A percentile compares a stretch with the other conserved stretches of the same genome.
These are phyloP conservation scores for Morone saxatilis DNA, from an alignment of 2,113 vertebrate genomes.

Conservation along the genomic window DNA sequence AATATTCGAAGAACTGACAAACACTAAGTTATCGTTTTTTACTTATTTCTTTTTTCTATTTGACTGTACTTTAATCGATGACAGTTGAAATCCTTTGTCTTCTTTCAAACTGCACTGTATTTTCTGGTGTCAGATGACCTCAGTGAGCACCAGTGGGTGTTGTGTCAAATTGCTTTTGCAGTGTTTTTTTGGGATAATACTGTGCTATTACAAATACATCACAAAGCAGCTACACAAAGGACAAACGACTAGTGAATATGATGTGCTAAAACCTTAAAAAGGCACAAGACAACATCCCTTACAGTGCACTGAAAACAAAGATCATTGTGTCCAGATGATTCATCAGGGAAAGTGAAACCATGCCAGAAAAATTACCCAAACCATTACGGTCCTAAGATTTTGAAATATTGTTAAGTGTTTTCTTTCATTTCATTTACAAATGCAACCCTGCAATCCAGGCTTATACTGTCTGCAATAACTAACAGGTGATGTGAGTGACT, in stretches of 20 bases:
- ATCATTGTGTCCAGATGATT: not conserved
- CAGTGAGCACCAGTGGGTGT: not conserved
- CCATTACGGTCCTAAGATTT: not conserved
- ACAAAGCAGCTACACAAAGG: slow-evolving; percentile 5
- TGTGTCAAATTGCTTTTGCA: not conserved
- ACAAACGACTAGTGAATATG: not conserved
- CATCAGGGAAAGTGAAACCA: not conserved
- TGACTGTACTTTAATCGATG: slow-evolving; percentile 8
- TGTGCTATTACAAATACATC: slow-evolving; percentile 14
- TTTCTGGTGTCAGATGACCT: slow-evolving; percentile 10
- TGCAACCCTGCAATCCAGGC: not conserved
- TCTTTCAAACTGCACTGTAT: not conserved
- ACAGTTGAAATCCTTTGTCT: not conserved
- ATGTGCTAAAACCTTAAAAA: slow-evolving; percentile 5
- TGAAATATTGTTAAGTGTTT: not conserved
- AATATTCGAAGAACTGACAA: slow-evolving; percentile 1
- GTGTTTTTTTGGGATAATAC: not conserved
- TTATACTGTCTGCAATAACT: not conserved
- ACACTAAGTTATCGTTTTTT: not conserved
- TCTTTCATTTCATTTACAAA: not conserved
- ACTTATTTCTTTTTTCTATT: not conserved
- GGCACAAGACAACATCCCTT: not conserved
- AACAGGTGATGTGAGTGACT: not conserved
- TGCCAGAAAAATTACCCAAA: not conserved
- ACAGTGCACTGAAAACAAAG: not conserved